Evolutionary conservation across 2,888 invertebrate species (phyloP).

Genomic region (Rotaria macrura): DNA sequence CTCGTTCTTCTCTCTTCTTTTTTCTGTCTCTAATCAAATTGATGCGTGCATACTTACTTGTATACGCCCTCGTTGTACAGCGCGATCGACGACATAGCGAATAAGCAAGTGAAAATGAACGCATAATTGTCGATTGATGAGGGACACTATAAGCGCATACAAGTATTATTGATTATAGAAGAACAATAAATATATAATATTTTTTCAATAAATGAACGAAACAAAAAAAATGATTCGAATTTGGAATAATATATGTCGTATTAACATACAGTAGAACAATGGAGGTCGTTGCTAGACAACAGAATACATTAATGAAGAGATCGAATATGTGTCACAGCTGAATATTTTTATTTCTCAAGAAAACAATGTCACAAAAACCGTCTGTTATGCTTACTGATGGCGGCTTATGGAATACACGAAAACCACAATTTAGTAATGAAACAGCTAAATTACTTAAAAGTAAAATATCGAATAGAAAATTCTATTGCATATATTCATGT

Average conservation of each 20-base stretch:
- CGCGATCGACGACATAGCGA: background rate
- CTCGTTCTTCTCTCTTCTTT: background rate
- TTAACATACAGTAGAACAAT: too few relatives aligned
- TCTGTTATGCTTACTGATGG: background rate
- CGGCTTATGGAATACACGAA: slow-evolving; percentile 20
- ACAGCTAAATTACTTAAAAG: background rate
- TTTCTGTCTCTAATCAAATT: background rate
- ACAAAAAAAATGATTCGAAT: too few relatives aligned
- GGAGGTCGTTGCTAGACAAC: background rate
- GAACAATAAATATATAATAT: too few relatives aligned
- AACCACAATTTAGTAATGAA: background rate
- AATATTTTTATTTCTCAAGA: background rate
- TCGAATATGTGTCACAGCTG: background rate
- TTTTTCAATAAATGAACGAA: too few relatives aligned
- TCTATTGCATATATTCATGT: background rate
- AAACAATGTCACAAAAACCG: background rate
- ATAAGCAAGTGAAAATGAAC: background rate
- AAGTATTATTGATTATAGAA: background rate
- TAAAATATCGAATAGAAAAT: background rate
- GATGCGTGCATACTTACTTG: background rate
- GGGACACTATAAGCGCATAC: background rate
- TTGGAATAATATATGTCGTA: too few relatives aligned
- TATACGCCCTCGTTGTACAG: background rate
- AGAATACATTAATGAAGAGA: background rate
- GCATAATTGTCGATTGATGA: background rate